Conservation (phyloP, 2,113 vertebrate genomes). For the Platysteira castanea region DNA sequence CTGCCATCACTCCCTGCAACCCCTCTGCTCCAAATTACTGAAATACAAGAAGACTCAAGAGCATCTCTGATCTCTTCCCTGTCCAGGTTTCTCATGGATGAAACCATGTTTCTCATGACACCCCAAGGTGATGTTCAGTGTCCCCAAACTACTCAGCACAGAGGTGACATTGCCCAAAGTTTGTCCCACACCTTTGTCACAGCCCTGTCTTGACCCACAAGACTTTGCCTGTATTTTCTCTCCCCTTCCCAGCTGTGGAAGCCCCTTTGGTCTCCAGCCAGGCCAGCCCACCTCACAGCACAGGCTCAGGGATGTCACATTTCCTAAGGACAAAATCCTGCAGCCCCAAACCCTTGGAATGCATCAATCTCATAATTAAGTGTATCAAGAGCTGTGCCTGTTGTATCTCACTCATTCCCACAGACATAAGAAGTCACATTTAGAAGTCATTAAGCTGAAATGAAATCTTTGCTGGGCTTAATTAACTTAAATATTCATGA, state of each 20-base stretch:
- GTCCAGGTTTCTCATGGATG: rapidly evolving
- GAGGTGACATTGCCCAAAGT: background rate
- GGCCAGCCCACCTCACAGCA: background rate
- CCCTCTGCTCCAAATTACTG: background rate
- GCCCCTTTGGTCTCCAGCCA: background rate
- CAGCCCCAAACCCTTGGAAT: background rate
- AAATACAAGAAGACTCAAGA: rapidly evolving
- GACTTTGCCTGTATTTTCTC: background rate
- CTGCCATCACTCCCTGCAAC: background rate
- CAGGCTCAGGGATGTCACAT: background rate
- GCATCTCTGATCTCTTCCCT: background rate
- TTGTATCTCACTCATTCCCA: constrained; percentile 44
- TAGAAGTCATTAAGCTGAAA: constrained; percentile 68
- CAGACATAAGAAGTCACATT: constrained; percentile 32
- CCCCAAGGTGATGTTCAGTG: rapidly evolving
- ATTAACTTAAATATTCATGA: constrained; percentile 74
- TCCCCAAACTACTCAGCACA: background rate
- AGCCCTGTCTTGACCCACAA: rapidly evolving
- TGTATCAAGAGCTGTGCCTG: constrained; percentile 5
- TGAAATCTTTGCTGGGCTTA: constrained; percentile 67
- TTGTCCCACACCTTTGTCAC: background rate
- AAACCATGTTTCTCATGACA: too few relatives aligned
- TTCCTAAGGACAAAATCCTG: background rate
- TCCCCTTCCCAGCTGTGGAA: background rate
- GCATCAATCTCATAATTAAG: background rate